Evolutionary conservation across 2,888 invertebrate species (phyloP).

Genomic region (Athripsodes cinereus): DNA sequence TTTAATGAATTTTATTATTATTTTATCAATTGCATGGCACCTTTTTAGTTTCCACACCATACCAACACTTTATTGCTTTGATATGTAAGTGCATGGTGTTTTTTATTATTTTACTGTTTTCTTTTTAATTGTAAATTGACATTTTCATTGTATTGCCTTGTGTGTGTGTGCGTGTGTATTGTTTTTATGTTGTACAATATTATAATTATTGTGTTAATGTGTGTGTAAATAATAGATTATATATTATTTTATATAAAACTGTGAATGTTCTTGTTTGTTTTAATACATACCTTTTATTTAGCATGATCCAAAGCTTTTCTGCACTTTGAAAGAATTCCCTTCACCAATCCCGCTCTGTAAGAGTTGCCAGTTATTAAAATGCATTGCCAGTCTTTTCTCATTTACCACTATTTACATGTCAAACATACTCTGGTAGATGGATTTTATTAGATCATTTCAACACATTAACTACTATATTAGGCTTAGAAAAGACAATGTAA

Average conservation of each 20-base stretch:
- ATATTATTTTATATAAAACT: slow-evolving; percentile 43
- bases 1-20: slow-evolving; percentile 9
- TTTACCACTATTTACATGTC: too few relatives aligned
- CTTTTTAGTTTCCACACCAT: slow-evolving; percentile 39
- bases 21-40: slow-evolving; percentile 16
- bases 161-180: slow-evolving; percentile 1
- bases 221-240: slow-evolving; percentile 49
- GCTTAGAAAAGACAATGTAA: too few relatives aligned
- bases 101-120: slow-evolving; percentile 25
- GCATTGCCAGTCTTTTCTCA: too few relatives aligned
- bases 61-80: slow-evolving; percentile 40
- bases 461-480: too few relatives aligned
- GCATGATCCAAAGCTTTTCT: neutral
- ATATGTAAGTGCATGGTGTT: slow-evolving; percentile 49
- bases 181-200: slow-evolving; percentile 32
- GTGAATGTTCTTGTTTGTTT: slow-evolving; percentile 36
- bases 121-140: too few relatives aligned
- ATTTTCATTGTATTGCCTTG: slow-evolving; percentile 12
- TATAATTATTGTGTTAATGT: slow-evolving; percentile 40
- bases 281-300: slow-evolving; percentile 20
- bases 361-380: neutral
- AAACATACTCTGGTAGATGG: too few relatives aligned
- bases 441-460: too few relatives aligned
- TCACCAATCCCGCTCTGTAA: neutral
- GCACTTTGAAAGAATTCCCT: neutral